Conservation (phyloP, 2,113 vertebrate species). For the Corythaeola cristata region DNA sequence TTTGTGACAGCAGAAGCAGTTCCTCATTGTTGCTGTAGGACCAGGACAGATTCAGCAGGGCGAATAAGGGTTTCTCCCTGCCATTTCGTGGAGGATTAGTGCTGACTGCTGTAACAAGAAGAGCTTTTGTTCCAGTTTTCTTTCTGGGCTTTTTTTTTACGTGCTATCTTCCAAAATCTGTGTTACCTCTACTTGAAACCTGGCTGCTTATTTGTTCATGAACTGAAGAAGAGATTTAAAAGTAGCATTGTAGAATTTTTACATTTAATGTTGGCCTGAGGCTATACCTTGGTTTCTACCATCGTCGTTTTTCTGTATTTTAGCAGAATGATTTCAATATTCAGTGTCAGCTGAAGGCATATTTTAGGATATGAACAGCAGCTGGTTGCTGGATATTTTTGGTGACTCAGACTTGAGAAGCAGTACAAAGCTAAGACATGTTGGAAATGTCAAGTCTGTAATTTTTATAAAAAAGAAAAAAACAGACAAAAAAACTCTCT, state of each 20-base stretch:
- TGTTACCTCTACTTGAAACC: slow-evolving; percentile 70
- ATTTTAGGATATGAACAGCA: slow-evolving; percentile 64
- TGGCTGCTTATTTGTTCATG: slow-evolving; percentile 52
- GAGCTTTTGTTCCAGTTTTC: slow-evolving; percentile 56
- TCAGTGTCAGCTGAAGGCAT: slow-evolving; percentile 62
- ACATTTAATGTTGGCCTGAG: slow-evolving; percentile 17
- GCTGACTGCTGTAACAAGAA: slow-evolving; percentile 16
- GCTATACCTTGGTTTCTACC: slow-evolving; percentile 54
- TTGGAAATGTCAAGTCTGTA: slow-evolving; percentile 61
- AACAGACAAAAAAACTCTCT: background rate
- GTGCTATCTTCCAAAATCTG: slow-evolving; percentile 68
- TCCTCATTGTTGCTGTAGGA: slow-evolving; percentile 11
- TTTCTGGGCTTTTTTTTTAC: slow-evolving; percentile 48
- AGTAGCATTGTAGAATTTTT: slow-evolving; percentile 40
- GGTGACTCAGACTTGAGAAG: slow-evolving; percentile 64
- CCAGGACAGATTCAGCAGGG: background rate
- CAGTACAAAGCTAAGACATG: slow-evolving; percentile 51
- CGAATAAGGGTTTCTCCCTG: background rate
- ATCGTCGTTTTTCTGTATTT: slow-evolving; percentile 63
- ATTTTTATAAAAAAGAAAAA: slow-evolving; percentile 27
- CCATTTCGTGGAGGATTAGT: background rate
- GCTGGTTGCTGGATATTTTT: slow-evolving; percentile 67
- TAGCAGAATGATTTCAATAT: slow-evolving; percentile 68
- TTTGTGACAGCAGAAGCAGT: slow-evolving; percentile 16
- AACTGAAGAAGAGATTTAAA: slow-evolving; percentile 38